A percentile compares a stretch with the other conserved stretches of the same genome.
Evolutionary conservation across 2,888 invertebrate species (phyloP).

Genomic region (Callinectes sapidus): DNA sequence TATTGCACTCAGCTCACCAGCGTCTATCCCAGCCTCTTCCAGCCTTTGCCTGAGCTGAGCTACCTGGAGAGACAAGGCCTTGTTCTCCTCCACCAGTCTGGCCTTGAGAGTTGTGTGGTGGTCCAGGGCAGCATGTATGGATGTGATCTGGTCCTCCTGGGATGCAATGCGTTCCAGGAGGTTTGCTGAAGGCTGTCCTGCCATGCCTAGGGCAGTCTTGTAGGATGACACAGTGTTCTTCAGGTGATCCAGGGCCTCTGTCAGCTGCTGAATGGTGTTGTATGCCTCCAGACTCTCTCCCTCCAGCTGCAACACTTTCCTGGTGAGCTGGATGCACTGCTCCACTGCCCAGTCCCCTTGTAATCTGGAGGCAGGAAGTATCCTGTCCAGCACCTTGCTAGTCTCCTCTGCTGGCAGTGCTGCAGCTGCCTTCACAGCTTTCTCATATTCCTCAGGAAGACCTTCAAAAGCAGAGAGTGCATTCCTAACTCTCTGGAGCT

Average conservation of each 20-base stretch:
- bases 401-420: slow-evolving; percentile 55
- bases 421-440: slow-evolving; percentile 58
- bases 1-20: slow-evolving; percentile 55
- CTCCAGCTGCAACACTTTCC: slow-evolving; percentile 64
- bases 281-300: slow-evolving; percentile 67
- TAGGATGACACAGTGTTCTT: slow-evolving; percentile 58
- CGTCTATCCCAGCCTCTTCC: slow-evolving; percentile 11
- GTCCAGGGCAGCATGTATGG: slow-evolving; percentile 63
- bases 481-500: slow-evolving; percentile 52
- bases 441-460: slow-evolving; percentile 67
- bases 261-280: slow-evolving; percentile 65
- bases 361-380: slow-evolving; percentile 55
- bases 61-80: slow-evolving; percentile 46
- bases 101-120: slow-evolving; percentile 33
- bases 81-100: slow-evolving; percentile 58
- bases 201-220: slow-evolving; percentile 63
- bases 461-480: slow-evolving; percentile 54
- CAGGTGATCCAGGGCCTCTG: slow-evolving; percentile 64
- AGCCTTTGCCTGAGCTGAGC: slow-evolving; percentile 44
- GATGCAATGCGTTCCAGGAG: slow-evolving; percentile 66
- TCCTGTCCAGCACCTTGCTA: slow-evolving; percentile 37
- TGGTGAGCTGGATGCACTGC: slow-evolving; percentile 64
- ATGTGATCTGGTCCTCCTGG: slow-evolving; percentile 69
- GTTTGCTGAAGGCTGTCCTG: slow-evolving; percentile 60
- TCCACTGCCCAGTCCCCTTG: slow-evolving; percentile 58